Conservation (phyloP, 2,113 vertebrate genomes). For the Nanorana parkeri region DNA sequence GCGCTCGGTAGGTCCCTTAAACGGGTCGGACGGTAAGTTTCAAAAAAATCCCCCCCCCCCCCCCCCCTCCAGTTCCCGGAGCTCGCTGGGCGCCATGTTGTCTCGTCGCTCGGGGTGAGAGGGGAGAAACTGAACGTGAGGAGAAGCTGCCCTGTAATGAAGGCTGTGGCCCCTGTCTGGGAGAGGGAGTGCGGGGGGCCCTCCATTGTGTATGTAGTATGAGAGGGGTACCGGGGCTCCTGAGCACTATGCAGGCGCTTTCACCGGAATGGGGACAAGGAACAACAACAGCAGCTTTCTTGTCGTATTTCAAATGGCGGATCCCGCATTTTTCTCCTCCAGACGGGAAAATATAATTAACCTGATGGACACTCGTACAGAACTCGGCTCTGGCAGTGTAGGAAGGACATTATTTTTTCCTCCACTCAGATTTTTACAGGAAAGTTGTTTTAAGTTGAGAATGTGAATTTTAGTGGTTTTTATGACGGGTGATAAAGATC, state of each 20-base stretch:
- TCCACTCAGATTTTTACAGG: not conserved
- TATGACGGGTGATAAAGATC: slow-evolving; percentile 30
- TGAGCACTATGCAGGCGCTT: too few species aligned
- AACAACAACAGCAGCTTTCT: not conserved
- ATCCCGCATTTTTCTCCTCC: slow-evolving; percentile 13
- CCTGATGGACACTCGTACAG: too few species aligned
- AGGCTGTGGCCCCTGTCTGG: not conserved
- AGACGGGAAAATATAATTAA: too few species aligned
- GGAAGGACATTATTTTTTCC: too few species aligned
- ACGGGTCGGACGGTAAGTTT: slow-evolving; percentile 3
- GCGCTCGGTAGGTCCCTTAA: not conserved
- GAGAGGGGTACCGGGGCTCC: too few species aligned
- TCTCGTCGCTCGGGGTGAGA: slow-evolving; percentile 27
- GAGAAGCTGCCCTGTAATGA: slow-evolving; percentile 41
- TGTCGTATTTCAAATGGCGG: not conserved
- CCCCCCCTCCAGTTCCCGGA: not conserved
- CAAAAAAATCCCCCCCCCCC: slow-evolving; percentile 11
- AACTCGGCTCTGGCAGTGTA: too few species aligned
- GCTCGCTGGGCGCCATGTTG: slow-evolving; percentile 52
- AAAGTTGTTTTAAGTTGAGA: too few species aligned
- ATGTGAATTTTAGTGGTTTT: not conserved
- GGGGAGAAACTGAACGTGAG: slow-evolving; percentile 21
- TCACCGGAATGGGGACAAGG: not conserved
- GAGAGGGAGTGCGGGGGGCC: not conserved
- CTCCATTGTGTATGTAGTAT: too few species aligned